phyloP scores from a whole-genome alignment of 2,888 invertebrate genomes.

The Papilio gigon region DNA sequence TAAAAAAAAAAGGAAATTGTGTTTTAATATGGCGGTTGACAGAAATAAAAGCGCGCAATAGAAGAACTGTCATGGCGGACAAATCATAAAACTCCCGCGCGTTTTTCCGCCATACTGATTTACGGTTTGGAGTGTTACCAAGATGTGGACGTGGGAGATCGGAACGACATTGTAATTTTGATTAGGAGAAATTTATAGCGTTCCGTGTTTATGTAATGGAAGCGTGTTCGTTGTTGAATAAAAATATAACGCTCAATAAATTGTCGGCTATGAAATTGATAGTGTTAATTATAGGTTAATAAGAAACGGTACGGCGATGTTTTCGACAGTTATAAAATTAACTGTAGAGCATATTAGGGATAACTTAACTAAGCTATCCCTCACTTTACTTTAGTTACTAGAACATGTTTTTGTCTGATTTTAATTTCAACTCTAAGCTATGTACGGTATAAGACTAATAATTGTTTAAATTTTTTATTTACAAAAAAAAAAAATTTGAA shows the following conservation, averaged over 20 bases:
- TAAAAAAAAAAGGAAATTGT: background rate
- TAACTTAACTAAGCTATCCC: too few relatives aligned
- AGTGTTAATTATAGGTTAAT: background rate
- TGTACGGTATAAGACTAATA: too few relatives aligned
- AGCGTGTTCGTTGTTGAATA: constrained; percentile 39
- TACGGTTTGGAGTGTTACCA: constrained; percentile 71
- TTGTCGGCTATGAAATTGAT: constrained; percentile 15
- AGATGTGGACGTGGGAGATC: constrained; percentile 49
- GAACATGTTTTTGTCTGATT: too few relatives aligned
- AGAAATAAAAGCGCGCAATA: constrained; percentile 50
- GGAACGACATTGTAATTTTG: constrained; percentile 40
- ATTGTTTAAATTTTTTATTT: too few relatives aligned
- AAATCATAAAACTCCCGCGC: constrained; percentile 69
- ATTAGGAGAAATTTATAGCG: constrained; percentile 36
- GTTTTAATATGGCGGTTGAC: constrained; percentile 39
- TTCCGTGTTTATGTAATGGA: constrained; percentile 39
- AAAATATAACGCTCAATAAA: constrained; percentile 8
- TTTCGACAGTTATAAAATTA: background rate
- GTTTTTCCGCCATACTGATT: constrained; percentile 74
- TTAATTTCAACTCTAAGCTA: too few relatives aligned
- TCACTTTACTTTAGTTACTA: too few relatives aligned
- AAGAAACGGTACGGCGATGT: background rate
- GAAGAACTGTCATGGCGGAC: constrained; percentile 51
- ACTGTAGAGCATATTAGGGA: too few relatives aligned
- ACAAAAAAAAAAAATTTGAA: too few relatives aligned